phyloP scores from a whole-genome alignment of 2,797 vertebrate genomes.

The Spea hammondii region DNA sequence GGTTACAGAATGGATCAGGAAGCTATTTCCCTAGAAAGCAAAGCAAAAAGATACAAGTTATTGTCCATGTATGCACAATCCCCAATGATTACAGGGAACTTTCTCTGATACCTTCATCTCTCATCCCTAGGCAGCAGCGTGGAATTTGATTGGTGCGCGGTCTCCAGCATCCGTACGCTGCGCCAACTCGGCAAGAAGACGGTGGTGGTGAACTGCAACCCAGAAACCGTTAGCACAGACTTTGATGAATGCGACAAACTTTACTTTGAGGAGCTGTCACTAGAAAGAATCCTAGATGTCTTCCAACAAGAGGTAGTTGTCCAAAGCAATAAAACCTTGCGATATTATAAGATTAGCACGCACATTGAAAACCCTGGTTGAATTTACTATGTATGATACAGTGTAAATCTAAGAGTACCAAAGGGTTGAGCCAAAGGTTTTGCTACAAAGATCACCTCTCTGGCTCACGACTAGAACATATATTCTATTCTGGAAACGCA shows the following conservation, averaged over 20 bases:
- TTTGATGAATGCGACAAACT: conserved; percentile 96
- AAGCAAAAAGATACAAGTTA: no score
- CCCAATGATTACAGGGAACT: no score
- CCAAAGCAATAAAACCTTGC: background rate
- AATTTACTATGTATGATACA: background rate
- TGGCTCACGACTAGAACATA: no score
- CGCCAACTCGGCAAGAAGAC: conserved; percentile 86
- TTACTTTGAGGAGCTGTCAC: conserved; percentile 92
- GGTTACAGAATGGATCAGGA: no score
- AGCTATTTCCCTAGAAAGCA: no score
- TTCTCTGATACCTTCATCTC: background rate
- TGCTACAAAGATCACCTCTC: no score
- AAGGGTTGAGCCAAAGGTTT: no score
- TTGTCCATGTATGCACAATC: no score
- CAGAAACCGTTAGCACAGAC: conserved; percentile 95
- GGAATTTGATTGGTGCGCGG: conserved; percentile 96
- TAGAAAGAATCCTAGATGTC: conserved; percentile 93
- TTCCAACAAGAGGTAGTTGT: conserved; percentile 86
- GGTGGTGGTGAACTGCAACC: conserved; percentile 93
- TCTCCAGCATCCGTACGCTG: conserved; percentile 88
- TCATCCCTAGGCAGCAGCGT: conserved; percentile 86
- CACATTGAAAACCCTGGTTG: background rate
- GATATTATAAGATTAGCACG: background rate
- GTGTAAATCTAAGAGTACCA: no score
- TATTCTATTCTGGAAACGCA: no score